Evolutionary conservation across 2,888 invertebrate species (phyloP), one percentile per base, ranked within the genome.

Genomic region (Rotaria sp.): DNA sequence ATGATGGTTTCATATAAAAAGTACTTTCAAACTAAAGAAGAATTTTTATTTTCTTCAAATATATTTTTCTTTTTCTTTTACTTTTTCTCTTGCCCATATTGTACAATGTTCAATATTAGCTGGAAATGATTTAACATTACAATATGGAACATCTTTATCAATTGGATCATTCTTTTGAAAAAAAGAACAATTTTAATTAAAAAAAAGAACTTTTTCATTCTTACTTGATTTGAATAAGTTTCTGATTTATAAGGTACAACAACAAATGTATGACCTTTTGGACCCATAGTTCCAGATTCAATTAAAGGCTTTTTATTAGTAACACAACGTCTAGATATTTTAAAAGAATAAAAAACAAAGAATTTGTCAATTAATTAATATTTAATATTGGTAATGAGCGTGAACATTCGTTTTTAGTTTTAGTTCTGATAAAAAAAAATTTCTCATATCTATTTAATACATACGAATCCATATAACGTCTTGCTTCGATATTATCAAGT

Each of bases 111-210:
- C 91, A 85, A 91, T 90, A 80, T 89, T 89, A 59, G 90, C 89
- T 55, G 92, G 92, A 88, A 92, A 92, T 85, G 91, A 90, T 88
- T 91, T 91, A n/a, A 92, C 88, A 13, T 91, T 92, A 88, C 92
- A 92, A 88, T 91, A 91, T 0, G 91, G 91, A 38, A 90, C 89
- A 87, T 91, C 90, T 85, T 90, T 89, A 87, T 91, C 91, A 10
- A 88, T 88, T 0, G 92, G 91, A 87, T 91, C 91, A 87, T 88
- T 88, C 91, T 91, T 88, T n/a, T 87, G 87, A 41, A 87, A 85
- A 41, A 84, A 75, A 30, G 30, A 67, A 80, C 26, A 24, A 84
- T 52, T 52, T 21, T 24, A 24, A 52, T 52, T 52, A 15, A 2
- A 15, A 15, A 48, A 48, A 48, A 48, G 4, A 3, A n/a, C 57